Base-by-base conservation (phyloP, 2,113 vertebrate genomes). In the Oncorhynchus keta region DNA sequence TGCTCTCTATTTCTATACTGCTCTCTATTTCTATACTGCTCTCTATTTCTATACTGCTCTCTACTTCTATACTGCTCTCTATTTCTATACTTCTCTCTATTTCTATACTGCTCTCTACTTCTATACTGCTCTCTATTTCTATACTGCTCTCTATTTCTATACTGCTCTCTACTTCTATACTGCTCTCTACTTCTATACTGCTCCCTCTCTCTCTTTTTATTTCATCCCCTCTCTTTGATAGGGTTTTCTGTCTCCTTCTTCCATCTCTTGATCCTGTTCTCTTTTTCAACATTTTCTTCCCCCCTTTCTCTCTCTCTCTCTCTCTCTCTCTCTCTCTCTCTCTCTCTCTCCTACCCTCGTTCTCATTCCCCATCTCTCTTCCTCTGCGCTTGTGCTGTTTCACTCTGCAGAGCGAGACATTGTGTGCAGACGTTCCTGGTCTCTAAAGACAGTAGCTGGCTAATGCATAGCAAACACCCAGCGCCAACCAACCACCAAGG, bases 391-490 rank as follows among this genome's bases (percentile, higher is more conserved):
- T 28, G 35, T 77, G 76, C 84, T 76, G 86, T 87, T 85, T 89
- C 78, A 84, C 80, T 88, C 76, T 51, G 81, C 45, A 86, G 85
- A 87, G 83, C 76, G 45, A 88, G 86, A 90, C 88, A 90, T 86
- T 82, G 79, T 84, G 85, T 84, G 80, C 85, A 87, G 78, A 87
- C 73, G 68, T 84, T 82, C 80, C 77, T 73, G 70, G 87, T 87
- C 87, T 91, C 89, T 65, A 72, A 84, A 89, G 87, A 88, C 70
- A 68, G 79, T 77, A 80, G 76, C 55, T 18, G 24, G 70, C 79
- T 91, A 89, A 92, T 91, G 84, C 84, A 87, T 83, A 82, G 81
- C 81, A 88, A 89, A 88, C 80, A 89, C 12, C 13, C 49, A 16
- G 49, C 14, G 49, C 49, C 12, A 51, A 51, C 83, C 81, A 84